Base-by-base conservation (phyloP, 2,888 invertebrate genomes). In the Gymnoscelis rufifasciata region DNA sequence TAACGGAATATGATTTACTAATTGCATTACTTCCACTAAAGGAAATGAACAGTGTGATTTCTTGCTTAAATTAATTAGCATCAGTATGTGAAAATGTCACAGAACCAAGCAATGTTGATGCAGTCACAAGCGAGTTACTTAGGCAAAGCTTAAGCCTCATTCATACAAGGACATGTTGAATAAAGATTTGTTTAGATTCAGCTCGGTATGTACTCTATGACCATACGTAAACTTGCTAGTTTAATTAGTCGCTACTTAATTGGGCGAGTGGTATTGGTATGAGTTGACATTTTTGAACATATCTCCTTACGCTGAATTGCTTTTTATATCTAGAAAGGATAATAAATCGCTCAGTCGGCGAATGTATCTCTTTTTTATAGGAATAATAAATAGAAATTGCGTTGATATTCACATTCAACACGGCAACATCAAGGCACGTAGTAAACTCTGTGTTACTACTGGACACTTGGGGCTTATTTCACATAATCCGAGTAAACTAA, bases 11-110 rank as follows among this genome's bases (percentile, higher is more conserved):
- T 19, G 5, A 19, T 19, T n/a, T 36, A 36, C 33, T 11, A 29
- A 14, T 26, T 30, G 8, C 7, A 37, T 12, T 36, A 38, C 27
- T 38, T 35, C 47, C 47, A 33, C 24, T 23, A 37, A 11, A 36
- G 48, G 48, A 36, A 31, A 33, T 11, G 35, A 8, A 43, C 41
- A 42, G 47, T 35, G 15, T 19, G 19, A 47, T 51, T 51, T 44
- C 42, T 28, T 31, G 38, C 38, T 40, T 33, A 31, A 14, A 43
- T 49, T 46, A 52, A 54, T 54, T 52, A 47, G 44, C 29, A 31
- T 26, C 40, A 40, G 44, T 39, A 35, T 39, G 42, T 50, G 43
- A 54, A 43, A 42, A 54, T 37, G 33, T 28, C 19, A 19, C 12
- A 33, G 38, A 52, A 33, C 49, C 45, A 26, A 40, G 43, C 13